Conservation (phyloP, 1,140 invertebrate species). For the Euwallacea fornicatus region DNA sequence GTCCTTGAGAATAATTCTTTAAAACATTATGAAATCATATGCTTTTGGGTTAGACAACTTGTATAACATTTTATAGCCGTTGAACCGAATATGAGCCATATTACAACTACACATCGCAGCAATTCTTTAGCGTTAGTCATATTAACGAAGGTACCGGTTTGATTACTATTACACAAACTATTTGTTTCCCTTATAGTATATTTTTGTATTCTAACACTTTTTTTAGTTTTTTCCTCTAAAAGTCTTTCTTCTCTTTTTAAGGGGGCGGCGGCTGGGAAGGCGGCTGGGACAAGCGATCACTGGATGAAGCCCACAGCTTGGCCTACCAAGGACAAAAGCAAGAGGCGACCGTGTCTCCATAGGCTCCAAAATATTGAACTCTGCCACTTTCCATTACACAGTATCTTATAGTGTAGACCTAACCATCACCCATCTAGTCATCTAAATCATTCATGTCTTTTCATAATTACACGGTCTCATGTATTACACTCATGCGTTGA, state of each 20-base stretch:
- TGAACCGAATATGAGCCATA: too few species aligned
- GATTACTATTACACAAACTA: too few species aligned
- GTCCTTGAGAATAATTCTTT: too few species aligned
- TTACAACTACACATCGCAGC: too few species aligned
- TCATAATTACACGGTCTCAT: not conserved
- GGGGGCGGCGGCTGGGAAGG: conserved; percentile 19
- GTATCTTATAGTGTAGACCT: not conserved
- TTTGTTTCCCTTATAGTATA: too few species aligned
- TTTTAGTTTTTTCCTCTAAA: not conserved
- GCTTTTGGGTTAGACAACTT: too few species aligned
- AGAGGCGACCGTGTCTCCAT: not conserved
- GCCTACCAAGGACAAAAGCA: conserved; percentile 63
- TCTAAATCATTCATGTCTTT: not conserved
- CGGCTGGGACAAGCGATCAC: conserved; percentile 53
- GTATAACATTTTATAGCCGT: too few species aligned
- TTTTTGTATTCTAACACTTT: too few species aligned
- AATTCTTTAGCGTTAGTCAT: too few species aligned
- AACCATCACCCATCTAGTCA: not conserved
- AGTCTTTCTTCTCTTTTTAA: conserved; percentile 1
- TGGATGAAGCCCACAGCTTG: conserved; percentile 63
- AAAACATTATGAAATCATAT: too few species aligned
- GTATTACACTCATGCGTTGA: too few species aligned
- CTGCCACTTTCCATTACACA: not conserved
- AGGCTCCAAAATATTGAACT: not conserved
- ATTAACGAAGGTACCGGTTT: too few species aligned